Percentiles rank a stretch among this genome's conserved stretches.
phyloP scores from a whole-genome alignment of 1,140 invertebrate species.

The Rhynchophorus ferrugineus region DNA sequence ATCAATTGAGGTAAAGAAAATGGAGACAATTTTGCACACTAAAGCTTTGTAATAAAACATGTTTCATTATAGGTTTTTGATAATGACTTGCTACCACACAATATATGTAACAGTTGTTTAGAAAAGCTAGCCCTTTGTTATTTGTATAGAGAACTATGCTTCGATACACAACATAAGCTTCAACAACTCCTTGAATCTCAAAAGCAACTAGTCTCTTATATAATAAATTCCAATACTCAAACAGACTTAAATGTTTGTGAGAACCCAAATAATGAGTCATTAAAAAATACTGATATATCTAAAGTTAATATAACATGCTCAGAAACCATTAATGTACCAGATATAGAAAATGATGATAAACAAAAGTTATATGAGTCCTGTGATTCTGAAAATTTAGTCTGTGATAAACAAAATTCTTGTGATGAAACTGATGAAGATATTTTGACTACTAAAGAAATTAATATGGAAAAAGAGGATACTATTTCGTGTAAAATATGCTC shows the following conservation, averaged over 20 bases:
- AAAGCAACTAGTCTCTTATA: constrained; percentile 9
- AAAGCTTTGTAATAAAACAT: neutral
- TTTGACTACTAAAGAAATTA: neutral
- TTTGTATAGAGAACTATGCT: constrained; percentile 29
- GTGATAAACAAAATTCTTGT: constrained; percentile 10
- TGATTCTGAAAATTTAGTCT: constrained; percentile 12
- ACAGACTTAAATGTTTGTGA: too few relatives aligned
- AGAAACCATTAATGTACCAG: too few relatives aligned
- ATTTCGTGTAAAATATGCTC: constrained; percentile 29
- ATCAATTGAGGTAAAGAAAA: constrained; percentile 16
- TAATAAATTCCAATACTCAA: neutral
- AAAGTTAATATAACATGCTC: too few relatives aligned
- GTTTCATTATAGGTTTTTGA: constrained; percentile 21
- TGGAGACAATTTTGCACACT: neutral
- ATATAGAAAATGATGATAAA: neutral
- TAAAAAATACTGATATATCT: too few relatives aligned
- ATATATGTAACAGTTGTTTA: constrained; percentile 31
- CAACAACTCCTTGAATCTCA: constrained; percentile 9
- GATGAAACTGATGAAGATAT: neutral
- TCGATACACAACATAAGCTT: constrained; percentile 18
- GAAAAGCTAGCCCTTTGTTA: constrained; percentile 30
- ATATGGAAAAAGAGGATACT: constrained; percentile 1
- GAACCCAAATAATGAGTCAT: too few relatives aligned
- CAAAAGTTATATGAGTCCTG: constrained; percentile 2
- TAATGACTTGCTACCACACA: constrained; percentile 27